Evolutionary conservation across 1,140 invertebrate genomes (phyloP).

Genomic region (Tenebrio molitor): DNA sequence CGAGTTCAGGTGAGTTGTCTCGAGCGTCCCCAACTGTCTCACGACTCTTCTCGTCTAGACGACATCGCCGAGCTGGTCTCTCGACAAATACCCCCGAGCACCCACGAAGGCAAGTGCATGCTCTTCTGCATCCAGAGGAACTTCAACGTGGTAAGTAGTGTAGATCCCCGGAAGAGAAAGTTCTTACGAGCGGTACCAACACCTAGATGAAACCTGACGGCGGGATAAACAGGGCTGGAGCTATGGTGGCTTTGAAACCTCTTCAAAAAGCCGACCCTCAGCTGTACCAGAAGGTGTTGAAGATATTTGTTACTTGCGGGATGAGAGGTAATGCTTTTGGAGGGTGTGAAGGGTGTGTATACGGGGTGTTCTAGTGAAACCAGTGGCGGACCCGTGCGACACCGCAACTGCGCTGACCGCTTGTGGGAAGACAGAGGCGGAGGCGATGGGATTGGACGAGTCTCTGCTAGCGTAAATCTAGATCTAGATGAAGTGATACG

Average conservation of each 20-base stretch:
- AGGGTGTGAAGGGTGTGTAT: neutral
- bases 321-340: constrained; percentile 13
- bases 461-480: neutral
- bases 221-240: neutral
- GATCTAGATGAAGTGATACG: too few relatives aligned
- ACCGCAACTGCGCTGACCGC: neutral
- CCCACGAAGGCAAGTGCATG: constrained; percentile 26
- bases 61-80: constrained; percentile 14
- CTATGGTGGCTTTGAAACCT: neutral
- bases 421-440: neutral
- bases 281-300: constrained; percentile 4
- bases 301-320: constrained; percentile 13
- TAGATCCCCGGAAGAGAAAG: too few relatives aligned
- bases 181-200: too few relatives aligned
- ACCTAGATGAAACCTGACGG: constrained; percentile 6
- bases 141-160: constrained; percentile 9
- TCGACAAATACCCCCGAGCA: constrained; percentile 2
- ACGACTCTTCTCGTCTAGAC: neutral
- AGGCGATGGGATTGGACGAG: constrained; percentile 4
- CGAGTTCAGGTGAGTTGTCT: neutral
- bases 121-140: constrained; percentile 17
- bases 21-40: neutral
- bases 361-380: constrained; percentile 4
- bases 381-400: neutral
- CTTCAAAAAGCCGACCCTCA: constrained; percentile 21